These are phyloP conservation scores for Alviniconcha strummeri DNA, from an alignment of 2,888 invertebrate genomes.

Conservation along the genomic window DNA sequence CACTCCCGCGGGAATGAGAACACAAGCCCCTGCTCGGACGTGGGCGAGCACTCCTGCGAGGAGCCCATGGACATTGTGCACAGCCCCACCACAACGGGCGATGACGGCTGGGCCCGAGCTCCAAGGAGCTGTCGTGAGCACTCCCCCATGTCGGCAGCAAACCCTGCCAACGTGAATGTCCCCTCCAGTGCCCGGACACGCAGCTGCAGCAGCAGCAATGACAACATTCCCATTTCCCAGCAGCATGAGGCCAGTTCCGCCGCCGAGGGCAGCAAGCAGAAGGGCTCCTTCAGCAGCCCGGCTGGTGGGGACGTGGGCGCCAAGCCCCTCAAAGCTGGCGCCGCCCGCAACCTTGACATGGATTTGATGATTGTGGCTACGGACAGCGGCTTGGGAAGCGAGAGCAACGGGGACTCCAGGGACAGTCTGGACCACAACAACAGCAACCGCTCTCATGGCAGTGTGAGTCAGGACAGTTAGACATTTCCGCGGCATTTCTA, in stretches of 20 bases:
- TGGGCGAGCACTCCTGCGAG: conserved; percentile 34
- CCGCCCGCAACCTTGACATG: conserved; percentile 18
- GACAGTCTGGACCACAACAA: conserved; percentile 59
- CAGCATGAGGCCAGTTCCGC: background rate
- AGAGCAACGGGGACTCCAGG: conserved; percentile 64
- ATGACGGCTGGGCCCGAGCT: background rate
- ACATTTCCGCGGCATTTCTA: too few species aligned
- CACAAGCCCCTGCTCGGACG: conserved; percentile 23
- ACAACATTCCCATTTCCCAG: background rate
- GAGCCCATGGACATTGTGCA: conserved; percentile 6
- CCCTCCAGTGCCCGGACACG: background rate
- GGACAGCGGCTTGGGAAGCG: conserved; percentile 65
- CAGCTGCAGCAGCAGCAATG: conserved; percentile 3
- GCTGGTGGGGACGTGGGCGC: conserved; percentile 3
- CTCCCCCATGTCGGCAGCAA: conserved; percentile 22
- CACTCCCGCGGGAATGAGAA: background rate
- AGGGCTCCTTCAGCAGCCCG: background rate
- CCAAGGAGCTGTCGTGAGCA: conserved; percentile 8
- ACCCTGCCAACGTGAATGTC: conserved; percentile 13
- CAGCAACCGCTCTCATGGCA: conserved; percentile 13
- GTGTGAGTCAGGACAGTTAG: background rate
- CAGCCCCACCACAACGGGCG: background rate
- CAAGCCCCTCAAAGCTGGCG: conserved; percentile 11
- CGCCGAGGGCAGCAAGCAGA: background rate
- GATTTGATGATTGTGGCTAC: conserved; percentile 36